These are phyloP conservation scores for Halcyon badia DNA, from an alignment of 2,797 vertebrate genomes.

Conservation along the genomic window DNA sequence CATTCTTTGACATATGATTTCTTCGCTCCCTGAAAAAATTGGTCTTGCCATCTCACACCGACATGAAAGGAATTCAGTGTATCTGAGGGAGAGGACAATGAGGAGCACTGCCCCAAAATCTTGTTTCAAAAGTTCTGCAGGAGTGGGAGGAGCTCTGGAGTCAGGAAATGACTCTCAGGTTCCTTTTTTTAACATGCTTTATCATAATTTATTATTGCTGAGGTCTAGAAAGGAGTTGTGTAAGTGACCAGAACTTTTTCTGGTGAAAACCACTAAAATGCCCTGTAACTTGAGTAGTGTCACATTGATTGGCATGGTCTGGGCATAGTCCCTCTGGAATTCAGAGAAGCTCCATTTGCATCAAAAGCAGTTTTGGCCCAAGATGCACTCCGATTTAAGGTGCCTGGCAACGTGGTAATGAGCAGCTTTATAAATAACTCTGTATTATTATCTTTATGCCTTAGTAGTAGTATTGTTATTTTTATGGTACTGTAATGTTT, in stretches of 20 bases:
- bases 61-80: not conserved
- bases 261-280: conserved; percentile 2
- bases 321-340: not conserved
- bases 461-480: conserved; percentile 67
- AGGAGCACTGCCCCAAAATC: not conserved
- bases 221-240: not conserved
- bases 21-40: not conserved
- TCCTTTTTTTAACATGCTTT: not conserved
- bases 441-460: conserved; percentile 60
- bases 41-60: not conserved
- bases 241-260: not conserved
- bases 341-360: not conserved
- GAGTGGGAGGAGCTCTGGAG: not conserved
- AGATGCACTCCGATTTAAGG: conserved; percentile 37
- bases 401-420: conserved; percentile 26
- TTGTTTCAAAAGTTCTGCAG: not conserved
- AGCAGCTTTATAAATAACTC: conserved; percentile 63
- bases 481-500: conserved; percentile 69
- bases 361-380: conserved; percentile 17
- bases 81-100: not conserved
- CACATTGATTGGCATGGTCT: not conserved
- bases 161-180: not conserved
- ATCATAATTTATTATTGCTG: not conserved
- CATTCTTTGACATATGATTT: not conserved
- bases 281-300: not conserved